These are phyloP conservation scores for Pampus argenteus DNA, from an alignment of 2,797 vertebrate genomes.

Conservation along the genomic window DNA sequence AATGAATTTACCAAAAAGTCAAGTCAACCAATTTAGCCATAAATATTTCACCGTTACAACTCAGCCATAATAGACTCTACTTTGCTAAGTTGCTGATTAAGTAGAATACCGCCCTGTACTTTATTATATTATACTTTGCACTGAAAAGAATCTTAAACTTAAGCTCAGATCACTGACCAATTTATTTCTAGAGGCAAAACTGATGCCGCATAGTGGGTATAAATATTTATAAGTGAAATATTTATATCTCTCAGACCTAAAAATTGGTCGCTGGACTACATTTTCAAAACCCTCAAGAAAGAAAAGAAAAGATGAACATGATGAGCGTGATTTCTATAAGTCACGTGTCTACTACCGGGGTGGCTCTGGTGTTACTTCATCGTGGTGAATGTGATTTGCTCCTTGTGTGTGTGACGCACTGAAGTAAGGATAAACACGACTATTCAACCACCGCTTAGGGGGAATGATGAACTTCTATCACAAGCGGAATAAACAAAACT, in stretches of 20 bases:
- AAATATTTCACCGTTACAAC: conserved; percentile 27
- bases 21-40: background rate
- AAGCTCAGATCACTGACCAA: conserved; percentile 70
- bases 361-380: conserved; percentile 1
- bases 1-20: no score
- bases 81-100: no score
- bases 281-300: conserved; percentile 51
- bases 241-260: conserved; percentile 65
- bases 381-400: conserved; percentile 5
- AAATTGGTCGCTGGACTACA: conserved; percentile 61
- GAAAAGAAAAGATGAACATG: no score
- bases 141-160: conserved; percentile 38
- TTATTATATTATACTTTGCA: conserved; percentile 37
- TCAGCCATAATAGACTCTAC: conserved; percentile 9
- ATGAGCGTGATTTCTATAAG: conserved; percentile 2
- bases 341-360: conserved; percentile 7
- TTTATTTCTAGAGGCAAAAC: conserved; percentile 63
- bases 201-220: conserved; percentile 60
- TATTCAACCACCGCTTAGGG: conserved; percentile 49
- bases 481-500: conserved; percentile 49
- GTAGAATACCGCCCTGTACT: conserved; percentile 17
- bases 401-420: conserved; percentile 18
- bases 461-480: conserved; percentile 62
- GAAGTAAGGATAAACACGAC: conserved; percentile 44
- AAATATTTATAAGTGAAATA: conserved; percentile 79